phyloP scores from a whole-genome alignment of 2,797 vertebrate species.

The Gallinago stenura region DNA sequence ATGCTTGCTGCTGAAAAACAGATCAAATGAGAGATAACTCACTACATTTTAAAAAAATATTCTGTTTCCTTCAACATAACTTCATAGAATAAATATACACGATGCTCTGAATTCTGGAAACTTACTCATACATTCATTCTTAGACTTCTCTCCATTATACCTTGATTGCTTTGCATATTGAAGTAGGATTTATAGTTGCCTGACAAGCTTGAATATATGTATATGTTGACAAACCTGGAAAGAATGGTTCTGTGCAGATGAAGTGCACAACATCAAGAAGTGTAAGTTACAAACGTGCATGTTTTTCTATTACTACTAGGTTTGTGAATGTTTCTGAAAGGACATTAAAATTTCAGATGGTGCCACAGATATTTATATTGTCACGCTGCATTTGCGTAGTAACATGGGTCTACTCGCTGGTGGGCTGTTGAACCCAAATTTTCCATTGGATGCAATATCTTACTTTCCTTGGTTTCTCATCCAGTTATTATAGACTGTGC shows the following conservation, averaged over 20 bases:
- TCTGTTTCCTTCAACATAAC: background rate
- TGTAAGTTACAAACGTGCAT: background rate
- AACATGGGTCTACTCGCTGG: background rate
- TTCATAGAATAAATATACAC: background rate
- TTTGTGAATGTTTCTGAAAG: background rate
- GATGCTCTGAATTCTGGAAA: background rate
- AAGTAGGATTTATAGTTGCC: background rate
- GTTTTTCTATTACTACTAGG: background rate
- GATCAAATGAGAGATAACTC: background rate
- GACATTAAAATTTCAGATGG: background rate
- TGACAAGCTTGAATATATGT: background rate
- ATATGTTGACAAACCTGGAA: background rate
- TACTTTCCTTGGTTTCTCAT: background rate
- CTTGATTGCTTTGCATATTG: background rate
- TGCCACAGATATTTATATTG: background rate
- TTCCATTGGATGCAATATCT: background rate
- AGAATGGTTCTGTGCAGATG: background rate
- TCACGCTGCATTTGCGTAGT: background rate
- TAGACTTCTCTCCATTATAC: background rate
- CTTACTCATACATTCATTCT: background rate
- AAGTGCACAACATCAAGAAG: background rate
- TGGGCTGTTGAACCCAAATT: background rate
- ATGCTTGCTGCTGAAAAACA: background rate
- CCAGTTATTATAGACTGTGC: background rate
- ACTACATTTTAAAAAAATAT: background rate